A percentile compares a stretch with the other conserved stretches of the same genome.
These are phyloP conservation scores for Crossocerus cetratus DNA, from an alignment of 2,888 invertebrate genomes.

Conservation along the genomic window DNA sequence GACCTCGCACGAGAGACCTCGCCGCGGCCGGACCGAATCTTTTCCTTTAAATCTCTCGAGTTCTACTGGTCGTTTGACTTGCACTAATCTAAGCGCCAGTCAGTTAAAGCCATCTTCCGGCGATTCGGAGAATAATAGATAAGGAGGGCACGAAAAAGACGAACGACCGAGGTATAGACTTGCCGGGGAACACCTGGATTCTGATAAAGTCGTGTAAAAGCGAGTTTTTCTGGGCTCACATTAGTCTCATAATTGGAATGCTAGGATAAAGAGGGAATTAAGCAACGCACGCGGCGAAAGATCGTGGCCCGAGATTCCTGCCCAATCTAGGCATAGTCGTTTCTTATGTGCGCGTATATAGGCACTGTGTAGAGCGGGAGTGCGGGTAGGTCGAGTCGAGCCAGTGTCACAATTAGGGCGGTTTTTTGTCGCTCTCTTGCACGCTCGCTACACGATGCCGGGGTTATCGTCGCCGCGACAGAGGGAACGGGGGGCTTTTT, in stretches of 20 bases:
- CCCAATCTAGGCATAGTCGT: no score
- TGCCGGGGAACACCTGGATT: not conserved
- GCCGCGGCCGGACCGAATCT: no score
- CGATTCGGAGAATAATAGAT: no score
- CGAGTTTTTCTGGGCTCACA: not conserved
- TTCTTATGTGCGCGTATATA: not conserved
- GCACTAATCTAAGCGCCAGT: no score
- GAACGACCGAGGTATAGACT: no score
- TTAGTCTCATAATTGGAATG: not conserved
- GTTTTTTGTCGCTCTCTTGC: slow-evolving; percentile 12
- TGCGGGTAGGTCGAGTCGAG: not conserved
- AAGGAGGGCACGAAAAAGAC: not conserved
- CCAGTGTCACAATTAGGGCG: slow-evolving; percentile 30
- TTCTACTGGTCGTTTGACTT: no score
- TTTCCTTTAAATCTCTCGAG: no score
- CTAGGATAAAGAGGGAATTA: not conserved
- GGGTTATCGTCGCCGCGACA: slow-evolving; percentile 17
- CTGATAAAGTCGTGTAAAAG: not conserved
- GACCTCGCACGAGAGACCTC: no score
- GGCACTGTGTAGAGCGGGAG: not conserved
- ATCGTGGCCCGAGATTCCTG: not conserved
- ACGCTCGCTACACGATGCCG: slow-evolving; percentile 9
- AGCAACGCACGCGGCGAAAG: not conserved
- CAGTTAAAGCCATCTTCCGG: no score
- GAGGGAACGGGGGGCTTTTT: not conserved